Evolutionary conservation across 2,113 vertebrate genomes (phyloP), one percentile per base, ranked within the genome.

Genomic region (Raphicerus campestris): DNA sequence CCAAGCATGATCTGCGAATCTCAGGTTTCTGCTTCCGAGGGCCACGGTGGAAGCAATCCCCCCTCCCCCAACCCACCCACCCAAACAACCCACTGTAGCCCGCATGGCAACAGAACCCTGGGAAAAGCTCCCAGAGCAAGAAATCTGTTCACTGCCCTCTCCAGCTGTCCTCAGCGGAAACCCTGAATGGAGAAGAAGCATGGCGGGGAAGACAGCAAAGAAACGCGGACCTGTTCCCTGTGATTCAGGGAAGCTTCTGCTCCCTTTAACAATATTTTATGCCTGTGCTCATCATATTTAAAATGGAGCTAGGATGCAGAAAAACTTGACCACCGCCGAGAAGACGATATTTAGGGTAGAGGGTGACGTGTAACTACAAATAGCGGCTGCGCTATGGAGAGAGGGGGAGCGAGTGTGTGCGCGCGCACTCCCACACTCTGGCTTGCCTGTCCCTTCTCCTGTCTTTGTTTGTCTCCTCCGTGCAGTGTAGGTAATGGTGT

Each of bases 401-500:
- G 3, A 1, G 39, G 0, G 45, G 4, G 6, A 1, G 39, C 17
- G 7, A 20, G 61, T 16, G 28, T 8, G 28, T 9, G 26, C 7
- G 53, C 3, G 26, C 4, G 3, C 6, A 17, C 1, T 1, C 28
- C 45, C 26, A 42, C 4, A 39, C 35, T 73, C 66, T 2, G 66
- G 49, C 70, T 75, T 81, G 35, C 90, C 75, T 53, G 85, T 89
- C 85, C 42, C 1, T 0, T 39, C 97, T 93, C 78, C 32, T 19
- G 63, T 56, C 91, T 94, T 39, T 92, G 49, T 66, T 22, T 85
- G 82, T 51, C 93, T 87, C 49, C 26, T 89, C 60, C 70, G 14
- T 95, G 97, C 94, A 28, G 97, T 13, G 93, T 75, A 97, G 98
- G 97, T 98, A 98, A 98, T 98, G 98, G 93, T 61, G 97, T 98